phyloP scores from a whole-genome alignment of 2,113 vertebrate species.

The Etia nguti region DNA sequence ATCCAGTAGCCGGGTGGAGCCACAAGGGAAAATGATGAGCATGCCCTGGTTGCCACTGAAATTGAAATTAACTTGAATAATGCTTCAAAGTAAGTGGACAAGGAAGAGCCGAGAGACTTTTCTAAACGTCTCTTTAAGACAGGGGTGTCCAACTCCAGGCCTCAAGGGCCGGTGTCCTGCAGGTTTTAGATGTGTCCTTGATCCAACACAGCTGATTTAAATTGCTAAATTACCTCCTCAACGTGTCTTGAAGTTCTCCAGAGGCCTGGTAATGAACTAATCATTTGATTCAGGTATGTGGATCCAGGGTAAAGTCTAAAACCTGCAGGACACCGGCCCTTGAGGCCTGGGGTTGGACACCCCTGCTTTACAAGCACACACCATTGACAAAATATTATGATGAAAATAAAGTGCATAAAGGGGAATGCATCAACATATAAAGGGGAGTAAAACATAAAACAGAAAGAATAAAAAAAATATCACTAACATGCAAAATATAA shows the following conservation, averaged over 20 bases:
- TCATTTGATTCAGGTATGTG: not conserved
- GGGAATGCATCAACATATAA: too few relatives aligned
- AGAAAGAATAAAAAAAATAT: accelerated
- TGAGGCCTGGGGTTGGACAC: too few relatives aligned
- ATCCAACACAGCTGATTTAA: not conserved
- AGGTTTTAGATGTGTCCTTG: not conserved
- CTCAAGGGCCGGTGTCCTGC: not conserved
- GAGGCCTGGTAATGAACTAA: not conserved
- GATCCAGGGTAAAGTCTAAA: not conserved
- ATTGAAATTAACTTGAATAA: not conserved
- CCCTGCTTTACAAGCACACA: not conserved
- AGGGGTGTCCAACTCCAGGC: not conserved
- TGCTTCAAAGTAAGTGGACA: not conserved
- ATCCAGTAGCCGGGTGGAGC: not conserved
- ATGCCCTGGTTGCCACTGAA: not conserved
- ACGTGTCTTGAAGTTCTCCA: not conserved
- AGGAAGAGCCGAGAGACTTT: accelerated
- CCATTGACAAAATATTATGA: not conserved
- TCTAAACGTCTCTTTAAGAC: not conserved
- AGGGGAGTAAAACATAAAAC: not conserved
- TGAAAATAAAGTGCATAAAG: not conserved
- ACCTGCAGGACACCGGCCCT: not conserved
- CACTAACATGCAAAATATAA: not conserved
- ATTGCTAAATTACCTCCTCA: accelerated
- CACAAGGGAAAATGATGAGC: not conserved